Base-by-base conservation (phyloP, 1,140 invertebrate species). In the Lasioglossum albipes region DNA sequence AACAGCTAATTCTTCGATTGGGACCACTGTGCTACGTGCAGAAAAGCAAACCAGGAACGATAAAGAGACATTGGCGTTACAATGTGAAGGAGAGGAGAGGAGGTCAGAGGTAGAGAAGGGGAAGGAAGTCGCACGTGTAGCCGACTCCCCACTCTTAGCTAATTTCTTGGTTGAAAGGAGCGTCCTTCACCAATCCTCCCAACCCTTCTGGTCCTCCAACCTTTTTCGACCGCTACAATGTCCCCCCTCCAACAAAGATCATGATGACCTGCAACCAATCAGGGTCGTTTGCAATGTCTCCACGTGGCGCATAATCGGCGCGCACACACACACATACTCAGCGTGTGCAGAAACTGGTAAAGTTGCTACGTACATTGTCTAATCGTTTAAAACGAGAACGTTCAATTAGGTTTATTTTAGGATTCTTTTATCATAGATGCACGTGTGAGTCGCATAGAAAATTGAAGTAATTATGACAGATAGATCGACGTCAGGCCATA, bases 171-270 rank as follows among this genome's bases (percentile, higher is more conserved):
- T 22, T 73, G 72, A 80, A 80, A 80, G 72, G 72, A 75, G 72
- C 78, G 78, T 80, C 78, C 78, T 80, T 80, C 78, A 52, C 54
- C 64, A 54, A 79, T 80, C 72, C 66, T 74, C 64, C 64, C 71
- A 65, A 49, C 71, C 78, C 78, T 75, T 65, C 54, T 68, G 72
- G 45, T 80, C 71, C 72, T 52, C 64, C 65, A 27, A 79, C 61
- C 77, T 73, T 66, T 79, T 79, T 66, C 31, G 49, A 73, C 70
- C 36, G 70, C 73, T 67, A 77, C 67, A 71, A 49, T 62, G 42
- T 27, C 3, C 36, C 31, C 52, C 36, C 27, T 7, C 41, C 27
- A 18, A 16, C 68, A 36, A 71, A 78, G 61, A 78, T 78, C 76
- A 41, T 36, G 12, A 22, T 18, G 70, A 73, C 71, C 77, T 65